Base-by-base conservation (phyloP, 2,888 invertebrate species). In the Ennomos erosarius region DNA sequence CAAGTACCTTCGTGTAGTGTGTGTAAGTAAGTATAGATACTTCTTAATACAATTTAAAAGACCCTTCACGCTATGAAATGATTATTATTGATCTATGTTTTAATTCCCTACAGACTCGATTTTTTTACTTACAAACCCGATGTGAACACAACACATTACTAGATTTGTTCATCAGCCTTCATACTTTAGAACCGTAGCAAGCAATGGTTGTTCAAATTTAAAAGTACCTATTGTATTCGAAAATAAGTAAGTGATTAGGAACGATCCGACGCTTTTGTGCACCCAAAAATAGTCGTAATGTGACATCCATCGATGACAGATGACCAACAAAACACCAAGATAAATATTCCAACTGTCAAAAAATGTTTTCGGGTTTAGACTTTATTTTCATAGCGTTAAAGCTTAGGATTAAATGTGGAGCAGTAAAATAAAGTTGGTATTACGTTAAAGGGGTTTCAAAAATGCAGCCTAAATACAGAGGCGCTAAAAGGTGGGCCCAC, bases 401-500 rank as follows among this genome's bases (percentile, higher is more conserved):
- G 8, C n/a, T 54, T 10, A 54, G 37, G 9, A 13, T 44, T n/a
- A 35, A 34, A n/a, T 4, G 9, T 16, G 9, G 0, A 16, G 9
- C 10, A 26, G 56, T 56, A 44, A 54, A 57, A 9, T 53, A 56
- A 68, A 59, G 34, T 69, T 76, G 50, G 72, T 70, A 39, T 60
- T 60, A 37, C 55, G 55, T 51, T 66, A 70, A 79, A 81, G 83
- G 78, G 81, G 79, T 75, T 78, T 26, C 78, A 70, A 51, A 64
- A 78, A 71, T 75, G 47, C 42, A 43, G 44, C 45, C 74, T 75
- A 81, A 85, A 87, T 82, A 82, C 87, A 64, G 88, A 88, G 89
- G 88, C 87, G 88, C 85, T 88, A 89, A 88, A 87, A 89, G 84
- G n/a, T n/a, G n/a, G n/a, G n/a, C n/a, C 85, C 82, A 82, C 80